Percentiles rank a stretch among this genome's conserved stretches.
Evolutionary conservation across 2,888 invertebrate genomes (phyloP).

Genomic region (Dichetophora obliterata): DNA sequence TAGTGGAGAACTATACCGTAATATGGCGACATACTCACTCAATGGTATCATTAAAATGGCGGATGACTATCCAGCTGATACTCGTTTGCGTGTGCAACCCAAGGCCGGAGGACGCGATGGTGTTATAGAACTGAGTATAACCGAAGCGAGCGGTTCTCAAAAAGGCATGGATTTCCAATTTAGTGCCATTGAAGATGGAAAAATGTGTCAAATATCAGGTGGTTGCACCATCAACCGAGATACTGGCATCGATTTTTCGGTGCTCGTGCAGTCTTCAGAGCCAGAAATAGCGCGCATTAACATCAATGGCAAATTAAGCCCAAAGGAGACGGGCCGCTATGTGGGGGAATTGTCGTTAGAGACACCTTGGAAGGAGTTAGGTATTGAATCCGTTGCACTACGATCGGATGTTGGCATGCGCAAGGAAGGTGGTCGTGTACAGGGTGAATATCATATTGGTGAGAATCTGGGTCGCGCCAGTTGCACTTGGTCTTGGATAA

Average conservation of each 20-base stretch:
- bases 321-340: constrained; percentile 49
- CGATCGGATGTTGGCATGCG: constrained; percentile 58
- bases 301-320: constrained; percentile 60
- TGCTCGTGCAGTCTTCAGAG: constrained; percentile 64
- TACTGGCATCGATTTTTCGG: constrained; percentile 70
- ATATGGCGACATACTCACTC: constrained; percentile 68
- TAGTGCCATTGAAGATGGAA: constrained; percentile 67
- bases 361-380: constrained; percentile 67
- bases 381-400: constrained; percentile 64
- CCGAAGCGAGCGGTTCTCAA: constrained; percentile 50
- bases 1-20: constrained; percentile 69
- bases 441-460: constrained; percentile 69
- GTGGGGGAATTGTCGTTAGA: constrained; percentile 60
- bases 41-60: constrained; percentile 68
- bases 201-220: constrained; percentile 69
- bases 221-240: constrained; percentile 65
- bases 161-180: constrained; percentile 63
- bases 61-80: constrained; percentile 66
- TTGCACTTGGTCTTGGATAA: constrained; percentile 72
- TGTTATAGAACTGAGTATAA: constrained; percentile 63
- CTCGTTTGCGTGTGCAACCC: constrained; percentile 69
- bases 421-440: constrained; percentile 59
- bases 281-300: constrained; percentile 63
- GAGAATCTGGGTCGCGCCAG: constrained; percentile 68
- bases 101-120: constrained; percentile 68